These are phyloP conservation scores for Caerostris darwini DNA, from an alignment of 1,140 invertebrate genomes.

Conservation along the genomic window DNA sequence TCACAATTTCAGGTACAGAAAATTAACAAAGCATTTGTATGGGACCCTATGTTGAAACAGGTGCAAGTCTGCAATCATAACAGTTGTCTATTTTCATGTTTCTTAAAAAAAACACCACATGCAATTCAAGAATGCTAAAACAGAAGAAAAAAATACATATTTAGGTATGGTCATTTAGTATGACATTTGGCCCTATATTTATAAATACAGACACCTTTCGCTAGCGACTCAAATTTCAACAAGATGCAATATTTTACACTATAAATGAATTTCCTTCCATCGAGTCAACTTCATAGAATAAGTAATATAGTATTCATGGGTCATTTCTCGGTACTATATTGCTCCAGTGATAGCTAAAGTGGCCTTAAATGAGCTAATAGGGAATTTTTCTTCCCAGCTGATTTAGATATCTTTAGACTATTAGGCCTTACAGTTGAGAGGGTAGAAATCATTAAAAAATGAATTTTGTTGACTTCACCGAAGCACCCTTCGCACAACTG, in stretches of 20 bases:
- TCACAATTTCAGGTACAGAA: no score
- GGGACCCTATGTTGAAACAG: background rate
- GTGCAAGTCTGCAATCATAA: background rate
- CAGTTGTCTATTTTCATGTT: background rate
- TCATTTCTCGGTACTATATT: slow-evolving; percentile 34
- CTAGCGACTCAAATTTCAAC: background rate
- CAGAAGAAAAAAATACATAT: slow-evolving; percentile 10
- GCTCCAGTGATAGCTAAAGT: slow-evolving; percentile 75
- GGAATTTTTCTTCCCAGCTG: slow-evolving; percentile 57
- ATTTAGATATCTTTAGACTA: slow-evolving; percentile 48
- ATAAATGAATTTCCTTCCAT: background rate
- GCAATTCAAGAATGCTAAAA: background rate
- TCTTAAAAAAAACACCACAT: background rate
- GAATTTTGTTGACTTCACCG: background rate
- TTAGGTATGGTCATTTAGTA: background rate
- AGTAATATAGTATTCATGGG: slow-evolving; percentile 28
- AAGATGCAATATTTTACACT: slow-evolving; percentile 4
- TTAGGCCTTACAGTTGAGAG: background rate
- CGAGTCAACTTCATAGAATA: background rate
- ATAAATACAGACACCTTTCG: background rate
- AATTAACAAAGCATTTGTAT: background rate
- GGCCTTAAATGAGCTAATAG: slow-evolving; percentile 72
- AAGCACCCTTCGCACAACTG: background rate
- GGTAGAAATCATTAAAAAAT: background rate
- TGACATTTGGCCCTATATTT: background rate